Evolutionary conservation across 2,113 vertebrate species (phyloP), one percentile per base, ranked within the genome.

Genomic region (Seriola dumerili): DNA sequence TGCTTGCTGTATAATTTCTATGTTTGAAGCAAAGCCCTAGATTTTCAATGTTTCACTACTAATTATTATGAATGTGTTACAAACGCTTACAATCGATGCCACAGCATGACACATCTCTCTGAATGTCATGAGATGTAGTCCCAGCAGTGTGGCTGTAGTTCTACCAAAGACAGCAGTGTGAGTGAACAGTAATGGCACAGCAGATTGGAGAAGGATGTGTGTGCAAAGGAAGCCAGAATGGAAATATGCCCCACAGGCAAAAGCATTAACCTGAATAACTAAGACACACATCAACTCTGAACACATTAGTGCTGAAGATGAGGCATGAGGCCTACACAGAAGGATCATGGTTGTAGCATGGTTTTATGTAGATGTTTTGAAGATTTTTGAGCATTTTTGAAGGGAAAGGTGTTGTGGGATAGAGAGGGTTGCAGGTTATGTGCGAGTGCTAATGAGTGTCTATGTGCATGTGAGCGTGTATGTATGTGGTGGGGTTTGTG

Each of bases 261-360:
- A 91, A 7, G 32, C 86, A 92, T 94, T 89, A 94, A 93, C 93
- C 88, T 92, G 90, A 92, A 93, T 93, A 92, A 90, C 88, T 86
- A 85, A 92, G 85, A 88, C 72, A 72, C 84, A 81, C 88, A 83
- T 85, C 78, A 72, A 66, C 86, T 80, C 73, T 77, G 71, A 52
- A 81, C 83, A 66, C 80, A 69, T 85, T 74, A 78, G 52, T 44
- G 83, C 86, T 75, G 81, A 84, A 84, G 89, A 82, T 78, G 88
- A 29, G 25, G 85, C 82, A 85, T 5, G 10, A 75, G 44, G 16
- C 34, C 71, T 67, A n/a, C 78, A 66, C 72, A 62, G 44, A 78
- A 52, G 57, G 25, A 44, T 54, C 59, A 62, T 21, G 40, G 57
- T 57, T 73, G 44, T 54, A 66, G 57, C 57, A 55, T 52, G 48